Base-by-base conservation (phyloP, 2,797 vertebrate species). In the Crocodylus rhombifer region DNA sequence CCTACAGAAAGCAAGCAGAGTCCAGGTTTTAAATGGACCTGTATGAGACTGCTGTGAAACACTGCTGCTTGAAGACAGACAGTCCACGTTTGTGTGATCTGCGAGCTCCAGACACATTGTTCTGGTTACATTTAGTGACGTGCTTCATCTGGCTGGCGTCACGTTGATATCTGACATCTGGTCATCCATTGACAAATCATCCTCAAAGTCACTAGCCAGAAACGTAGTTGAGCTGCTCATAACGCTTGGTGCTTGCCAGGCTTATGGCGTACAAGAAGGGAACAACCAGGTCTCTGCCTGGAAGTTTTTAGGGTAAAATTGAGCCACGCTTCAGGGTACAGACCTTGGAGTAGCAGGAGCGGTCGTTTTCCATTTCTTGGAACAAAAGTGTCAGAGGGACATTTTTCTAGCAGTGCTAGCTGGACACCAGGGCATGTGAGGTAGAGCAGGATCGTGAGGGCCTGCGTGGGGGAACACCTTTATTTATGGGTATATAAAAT, bases 161-260 rank as follows among this genome's bases (percentile, higher is more conserved):
- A 0, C 92, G 88, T 89, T 80, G 20, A 17, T 7, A 0, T 23
- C 30, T 79, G 91, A 77, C 80, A n/a, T 0, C 33, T 78, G 80
- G 90, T 96, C 94, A 80, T 94, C 92, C 94, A 76, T 61, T 95
- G 93, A 94, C 82, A 77, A 75, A 67, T 28, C 2, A 6, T 30
- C 61, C 56, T 71, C 1, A 5, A 61, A 9, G 69, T 0, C 1
- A 21, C 26, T 7, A 81, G 80, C 20, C 30, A 73, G 87, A 15
- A 73, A 51, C 2, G 42, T 51, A 51, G 63, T 62, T 21, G 67
- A 14, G 77, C 69, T 84, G 82, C 1, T 4, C 30, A 77, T 51
- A 51, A 51, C 42, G 3, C 42, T 51, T 51, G 16, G 85, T 79
- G 62, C 87, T 82, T 2, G 0, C 15, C 8, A 16, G 55, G 80